These are phyloP conservation scores for Cygnus olor DNA, from an alignment of 2,797 vertebrate genomes.

Conservation along the genomic window DNA sequence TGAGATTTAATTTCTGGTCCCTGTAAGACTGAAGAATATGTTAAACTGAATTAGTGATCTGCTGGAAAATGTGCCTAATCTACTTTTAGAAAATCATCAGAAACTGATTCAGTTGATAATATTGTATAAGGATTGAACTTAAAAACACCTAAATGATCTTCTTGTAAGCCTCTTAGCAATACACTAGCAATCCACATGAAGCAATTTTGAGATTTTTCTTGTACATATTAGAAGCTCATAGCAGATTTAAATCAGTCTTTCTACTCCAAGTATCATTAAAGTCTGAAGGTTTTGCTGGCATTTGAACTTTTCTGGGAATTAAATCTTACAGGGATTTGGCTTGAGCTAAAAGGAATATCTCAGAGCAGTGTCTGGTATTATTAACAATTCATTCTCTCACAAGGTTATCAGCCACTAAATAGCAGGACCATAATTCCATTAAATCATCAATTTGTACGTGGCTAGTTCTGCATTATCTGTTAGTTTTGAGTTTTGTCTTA, in stretches of 20 bases:
- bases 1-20: neutral
- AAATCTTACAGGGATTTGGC: neutral
- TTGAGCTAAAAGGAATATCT: conserved; percentile 11
- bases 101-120: conserved; percentile 39
- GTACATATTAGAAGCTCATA: neutral
- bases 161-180: conserved; percentile 23
- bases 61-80: conserved; percentile 19
- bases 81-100: conserved; percentile 44
- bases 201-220: conserved; percentile 60
- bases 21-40: neutral
- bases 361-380: neutral
- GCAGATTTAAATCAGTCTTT: conserved; percentile 45
- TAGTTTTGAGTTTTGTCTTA: neutral
- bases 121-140: neutral
- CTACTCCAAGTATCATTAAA: conserved; percentile 31
- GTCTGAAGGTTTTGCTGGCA: neutral
- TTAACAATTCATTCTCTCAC: neutral
- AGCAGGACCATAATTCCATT: neutral
- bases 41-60: neutral
- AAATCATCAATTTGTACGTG: neutral
- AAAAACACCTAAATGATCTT: conserved; percentile 33
- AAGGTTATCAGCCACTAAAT: neutral
- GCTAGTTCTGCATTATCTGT: neutral
- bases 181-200: conserved; percentile 19
- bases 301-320: conserved; percentile 28